Evolutionary conservation across 2,888 invertebrate genomes (phyloP), one percentile per base, ranked within the genome.

Genomic region (Patella ulyssiponensis): DNA sequence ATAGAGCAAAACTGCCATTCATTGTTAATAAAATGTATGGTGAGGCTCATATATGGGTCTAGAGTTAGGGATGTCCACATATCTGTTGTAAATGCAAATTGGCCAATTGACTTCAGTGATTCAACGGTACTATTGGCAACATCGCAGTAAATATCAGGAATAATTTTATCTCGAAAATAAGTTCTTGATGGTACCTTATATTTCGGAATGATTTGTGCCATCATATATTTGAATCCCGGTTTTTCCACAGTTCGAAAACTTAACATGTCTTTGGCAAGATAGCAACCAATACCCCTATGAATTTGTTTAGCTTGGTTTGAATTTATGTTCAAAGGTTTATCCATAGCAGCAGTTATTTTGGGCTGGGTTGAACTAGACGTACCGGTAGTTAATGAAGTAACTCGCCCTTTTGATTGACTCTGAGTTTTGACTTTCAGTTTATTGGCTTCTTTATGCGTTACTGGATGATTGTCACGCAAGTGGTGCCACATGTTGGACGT

Each of bases 401-500:
- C 17, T 11, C 20, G 56, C 56, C 56, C 14, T 3, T 56, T 27
- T 27, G 27, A n/a, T n/a, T n/a, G n/a, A n/a, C n/a, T 56, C 3
- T 11, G 58, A 15, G 3, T 58, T 58, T 58, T 58, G 58, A 58
- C 2, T 58, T 58, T 58, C 15, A 58, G 14, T 58, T 20, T 58
- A 20, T n/a, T 58, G 15, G 20, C n/a, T 58, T 58, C 58, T 5
- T 5, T 14, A n/a, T 7, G 20, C 1, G 20, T 58, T 5, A n/a
- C 14, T 7, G 58, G 58, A 15, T 58, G 58, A 20, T 58, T 58
- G 15, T 58, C 58, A 17, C 58, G 17, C 58, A 58, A 58, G 20
- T 58, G 58, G 20, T 58, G 58, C 58, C 58, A 58, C 58, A 58
- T n/a, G 14, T 58, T 58, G n/a, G 58, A 58, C 9, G 58, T 58